These are phyloP conservation scores for Trichopria drosophilae DNA, from an alignment of 2,888 invertebrate genomes.

Conservation along the genomic window DNA sequence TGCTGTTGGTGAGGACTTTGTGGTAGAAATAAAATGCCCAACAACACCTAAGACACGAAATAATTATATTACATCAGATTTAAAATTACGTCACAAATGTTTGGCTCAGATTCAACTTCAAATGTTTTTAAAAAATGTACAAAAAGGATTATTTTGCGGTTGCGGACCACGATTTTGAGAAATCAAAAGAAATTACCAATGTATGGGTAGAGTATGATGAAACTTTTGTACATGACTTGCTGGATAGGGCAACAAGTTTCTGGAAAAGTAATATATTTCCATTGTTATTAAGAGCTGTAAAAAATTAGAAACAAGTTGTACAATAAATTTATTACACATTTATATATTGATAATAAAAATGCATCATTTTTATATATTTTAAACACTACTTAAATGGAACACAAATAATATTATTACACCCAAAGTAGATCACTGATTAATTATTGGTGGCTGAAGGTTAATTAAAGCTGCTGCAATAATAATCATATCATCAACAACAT, in stretches of 20 bases:
- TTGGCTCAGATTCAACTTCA: too few relatives aligned
- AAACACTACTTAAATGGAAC: too few relatives aligned
- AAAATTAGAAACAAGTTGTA: too few relatives aligned
- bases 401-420: too few relatives aligned
- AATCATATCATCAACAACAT: constrained; percentile 15
- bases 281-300: too few relatives aligned
- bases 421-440: too few relatives aligned
- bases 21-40: constrained; percentile 32
- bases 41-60: constrained; percentile 12
- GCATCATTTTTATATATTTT: too few relatives aligned
- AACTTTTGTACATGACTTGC: constrained; percentile 13
- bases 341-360: too few relatives aligned
- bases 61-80: constrained; percentile 16
- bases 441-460: constrained; percentile 17
- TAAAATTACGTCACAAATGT: constrained; percentile 7
- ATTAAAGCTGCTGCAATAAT: constrained; percentile 14
- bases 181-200: constrained; percentile 9
- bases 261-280: constrained; percentile 36
- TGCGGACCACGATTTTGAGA: constrained; percentile 30
- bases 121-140: too few relatives aligned
- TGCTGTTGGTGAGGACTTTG: constrained; percentile 28
- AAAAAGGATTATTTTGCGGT: constrained; percentile 37
- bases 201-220: constrained; percentile 16
- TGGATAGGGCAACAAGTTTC: constrained; percentile 31
- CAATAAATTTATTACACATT: too few relatives aligned